Evolutionary conservation across 2,888 invertebrate species (phyloP).

Genomic region (Palloptera scutellata): DNA sequence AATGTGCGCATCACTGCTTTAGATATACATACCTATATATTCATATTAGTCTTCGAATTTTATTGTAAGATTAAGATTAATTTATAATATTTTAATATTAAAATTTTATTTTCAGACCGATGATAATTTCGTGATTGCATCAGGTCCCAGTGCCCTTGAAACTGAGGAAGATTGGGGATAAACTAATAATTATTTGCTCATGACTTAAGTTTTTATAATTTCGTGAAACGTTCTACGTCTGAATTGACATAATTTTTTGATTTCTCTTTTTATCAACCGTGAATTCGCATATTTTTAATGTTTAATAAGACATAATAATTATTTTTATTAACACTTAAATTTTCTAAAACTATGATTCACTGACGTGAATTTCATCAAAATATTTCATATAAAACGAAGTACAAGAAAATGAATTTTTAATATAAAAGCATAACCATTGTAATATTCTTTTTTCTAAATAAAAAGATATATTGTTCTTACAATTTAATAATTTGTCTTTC

Average conservation of each 20-base stretch:
- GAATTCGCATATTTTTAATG: conserved; percentile 30
- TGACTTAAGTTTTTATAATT: background rate
- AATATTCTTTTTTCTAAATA: too few relatives aligned
- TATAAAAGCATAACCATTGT: too few relatives aligned
- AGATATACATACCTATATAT: background rate
- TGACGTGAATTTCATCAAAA: too few relatives aligned
- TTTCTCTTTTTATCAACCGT: conserved; percentile 13
- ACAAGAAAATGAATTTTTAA: too few relatives aligned
- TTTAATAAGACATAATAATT: background rate
- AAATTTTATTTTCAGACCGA: conserved; percentile 35
- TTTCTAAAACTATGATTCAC: background rate
- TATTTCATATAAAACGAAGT: too few relatives aligned
- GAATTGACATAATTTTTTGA: conserved; percentile 19
- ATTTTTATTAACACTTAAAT: conserved; percentile 12
- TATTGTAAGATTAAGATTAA: background rate
- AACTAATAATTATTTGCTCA: background rate
- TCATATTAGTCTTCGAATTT: background rate
- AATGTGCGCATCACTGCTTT: background rate
- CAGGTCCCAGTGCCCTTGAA: conserved; percentile 44
- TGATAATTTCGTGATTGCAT: conserved; percentile 37
- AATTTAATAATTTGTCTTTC: too few relatives aligned
- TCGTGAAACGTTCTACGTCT: background rate
- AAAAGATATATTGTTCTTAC: too few relatives aligned
- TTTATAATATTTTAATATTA: too few relatives aligned
- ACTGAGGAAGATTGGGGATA: conserved; percentile 48